Conservation (phyloP, 2,797 vertebrate species). For the Acanthurus leucopareius region DNA sequence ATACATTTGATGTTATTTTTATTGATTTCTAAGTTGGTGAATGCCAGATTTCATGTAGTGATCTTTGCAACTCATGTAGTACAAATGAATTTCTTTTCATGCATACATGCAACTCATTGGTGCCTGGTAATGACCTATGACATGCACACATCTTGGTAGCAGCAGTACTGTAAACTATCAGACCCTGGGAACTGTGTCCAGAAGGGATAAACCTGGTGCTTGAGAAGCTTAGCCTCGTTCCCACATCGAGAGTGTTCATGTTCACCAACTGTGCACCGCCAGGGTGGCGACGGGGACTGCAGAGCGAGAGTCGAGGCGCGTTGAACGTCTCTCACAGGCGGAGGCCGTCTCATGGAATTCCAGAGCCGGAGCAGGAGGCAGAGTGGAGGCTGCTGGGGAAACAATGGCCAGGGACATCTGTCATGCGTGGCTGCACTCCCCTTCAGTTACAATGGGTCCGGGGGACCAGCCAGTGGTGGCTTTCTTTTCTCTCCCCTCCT, state of each 20-base stretch:
- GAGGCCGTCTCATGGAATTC: slow-evolving; percentile 82
- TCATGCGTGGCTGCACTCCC: slow-evolving; percentile 89
- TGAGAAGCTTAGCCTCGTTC: slow-evolving; percentile 33
- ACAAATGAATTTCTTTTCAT: background rate
- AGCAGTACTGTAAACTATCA: slow-evolving; percentile 47
- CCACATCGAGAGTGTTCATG: slow-evolving; percentile 34
- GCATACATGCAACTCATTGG: slow-evolving; percentile 12
- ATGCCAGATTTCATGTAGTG: slow-evolving; percentile 63
- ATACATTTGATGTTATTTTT: slow-evolving; percentile 32
- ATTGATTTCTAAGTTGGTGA: slow-evolving; percentile 63
- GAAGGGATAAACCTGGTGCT: slow-evolving; percentile 5
- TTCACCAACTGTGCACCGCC: slow-evolving; percentile 38
- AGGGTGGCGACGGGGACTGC: slow-evolving; percentile 29
- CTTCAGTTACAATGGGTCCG: slow-evolving; percentile 84
- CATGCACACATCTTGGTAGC: slow-evolving; percentile 4
- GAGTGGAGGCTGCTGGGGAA: slow-evolving; percentile 82
- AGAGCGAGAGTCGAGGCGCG: slow-evolving; percentile 36
- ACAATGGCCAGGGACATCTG: slow-evolving; percentile 88
- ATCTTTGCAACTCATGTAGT: slow-evolving; percentile 20
- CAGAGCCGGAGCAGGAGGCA: slow-evolving; percentile 81
- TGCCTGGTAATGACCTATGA: slow-evolving; percentile 24
- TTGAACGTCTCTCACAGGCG: slow-evolving; percentile 66
- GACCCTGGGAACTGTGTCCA: slow-evolving; percentile 47
- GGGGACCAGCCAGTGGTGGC: slow-evolving; percentile 84
- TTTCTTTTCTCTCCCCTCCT: slow-evolving; percentile 87